Conservation (phyloP, 2,113 vertebrate species). For the Muscicapa adusta region DNA sequence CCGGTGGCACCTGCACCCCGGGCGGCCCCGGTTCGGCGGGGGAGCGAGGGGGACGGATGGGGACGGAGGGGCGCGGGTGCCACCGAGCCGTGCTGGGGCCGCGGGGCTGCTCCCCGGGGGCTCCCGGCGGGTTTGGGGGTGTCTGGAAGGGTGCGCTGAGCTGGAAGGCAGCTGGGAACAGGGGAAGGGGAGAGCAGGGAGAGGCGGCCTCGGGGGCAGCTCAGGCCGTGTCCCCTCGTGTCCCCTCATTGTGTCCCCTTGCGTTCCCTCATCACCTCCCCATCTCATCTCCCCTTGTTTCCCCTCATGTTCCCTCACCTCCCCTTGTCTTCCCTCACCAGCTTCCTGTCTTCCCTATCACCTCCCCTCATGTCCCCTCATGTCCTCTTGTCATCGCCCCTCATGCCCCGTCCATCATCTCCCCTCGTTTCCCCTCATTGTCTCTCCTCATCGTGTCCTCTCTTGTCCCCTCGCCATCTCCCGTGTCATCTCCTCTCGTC, state of each 20-base stretch:
- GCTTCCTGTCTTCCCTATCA: background rate
- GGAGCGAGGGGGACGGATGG: background rate
- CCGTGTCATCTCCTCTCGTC: background rate
- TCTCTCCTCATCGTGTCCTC: background rate
- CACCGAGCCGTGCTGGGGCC: background rate
- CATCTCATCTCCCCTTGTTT: background rate
- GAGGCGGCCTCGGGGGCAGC: background rate
- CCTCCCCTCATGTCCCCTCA: background rate
- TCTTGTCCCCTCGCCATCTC: background rate
- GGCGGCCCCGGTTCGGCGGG: background rate
- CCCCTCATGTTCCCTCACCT: background rate
- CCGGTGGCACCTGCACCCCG: background rate
- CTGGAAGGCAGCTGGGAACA: background rate
- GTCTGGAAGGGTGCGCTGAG: background rate
- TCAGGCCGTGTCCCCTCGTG: background rate
- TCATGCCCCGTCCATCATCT: background rate
- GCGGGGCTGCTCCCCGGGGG: background rate
- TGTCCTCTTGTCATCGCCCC: background rate
- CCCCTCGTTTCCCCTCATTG: background rate
- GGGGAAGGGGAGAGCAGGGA: background rate
- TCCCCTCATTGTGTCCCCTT: background rate
- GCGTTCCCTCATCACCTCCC: background rate
- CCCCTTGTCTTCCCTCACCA: background rate
- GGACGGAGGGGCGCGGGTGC: background rate
- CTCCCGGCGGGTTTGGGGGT: background rate